Conservation (phyloP, 1,140 invertebrate genomes). For the Bradysia coprophila region DNA sequence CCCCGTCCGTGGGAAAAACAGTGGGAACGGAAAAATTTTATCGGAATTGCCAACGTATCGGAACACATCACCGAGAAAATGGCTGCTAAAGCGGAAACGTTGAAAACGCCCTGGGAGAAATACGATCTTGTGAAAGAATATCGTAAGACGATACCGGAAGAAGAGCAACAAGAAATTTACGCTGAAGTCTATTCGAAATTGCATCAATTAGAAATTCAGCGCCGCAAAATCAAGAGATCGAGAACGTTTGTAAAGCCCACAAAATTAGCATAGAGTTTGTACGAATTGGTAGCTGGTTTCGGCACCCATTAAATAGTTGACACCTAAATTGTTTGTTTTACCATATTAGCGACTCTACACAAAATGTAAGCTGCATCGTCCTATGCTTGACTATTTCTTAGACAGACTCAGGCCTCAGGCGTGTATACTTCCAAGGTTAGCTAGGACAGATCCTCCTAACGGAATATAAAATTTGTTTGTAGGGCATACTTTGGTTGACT, state of each 20-base stretch:
- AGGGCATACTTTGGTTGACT: no score
- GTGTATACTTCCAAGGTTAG: no score
- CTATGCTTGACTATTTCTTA: no score
- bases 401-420: no score
- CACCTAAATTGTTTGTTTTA: no score
- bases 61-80: slow-evolving; percentile 38
- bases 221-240: slow-evolving; percentile 46
- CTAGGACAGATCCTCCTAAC: no score
- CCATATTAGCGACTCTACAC: no score
- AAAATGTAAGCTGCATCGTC: no score
- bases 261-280: slow-evolving; percentile 30
- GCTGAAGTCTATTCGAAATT: slow-evolving; percentile 59
- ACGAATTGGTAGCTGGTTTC: no score
- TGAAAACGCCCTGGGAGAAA: slow-evolving; percentile 64
- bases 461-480: no score
- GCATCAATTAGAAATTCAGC: slow-evolving; percentile 42
- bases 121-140: slow-evolving; percentile 91
- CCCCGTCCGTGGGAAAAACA: slow-evolving; percentile 67
- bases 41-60: slow-evolving; percentile 51
- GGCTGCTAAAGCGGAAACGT: slow-evolving; percentile 31
- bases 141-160: slow-evolving; percentile 64
- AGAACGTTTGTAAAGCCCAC: slow-evolving; percentile 40
- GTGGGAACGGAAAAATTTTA: slow-evolving; percentile 66
- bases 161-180: slow-evolving; percentile 73
- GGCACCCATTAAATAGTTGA: no score